Evolutionary conservation across 2,797 vertebrate genomes (phyloP), one percentile per base, ranked within the genome.

Genomic region (Galago senegalensis): DNA sequence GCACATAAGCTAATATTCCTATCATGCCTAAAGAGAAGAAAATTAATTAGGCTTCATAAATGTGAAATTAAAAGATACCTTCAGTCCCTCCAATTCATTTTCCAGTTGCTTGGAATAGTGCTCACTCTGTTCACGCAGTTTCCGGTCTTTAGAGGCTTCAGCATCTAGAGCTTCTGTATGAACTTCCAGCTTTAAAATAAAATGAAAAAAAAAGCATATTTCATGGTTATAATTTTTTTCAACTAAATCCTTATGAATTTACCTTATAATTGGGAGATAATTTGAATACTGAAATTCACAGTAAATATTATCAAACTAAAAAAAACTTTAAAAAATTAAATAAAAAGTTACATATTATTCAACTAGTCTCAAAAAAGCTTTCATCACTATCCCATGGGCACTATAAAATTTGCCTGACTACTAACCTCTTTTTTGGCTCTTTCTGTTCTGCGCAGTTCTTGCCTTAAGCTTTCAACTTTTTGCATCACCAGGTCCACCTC

Each of bases 371-470:
- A 95, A 97, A 97, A 93, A 86, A 98, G 60, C 90, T 82, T 58
- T 56, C 97, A 90, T 97, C 87, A 92, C 81, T 96, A 91, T 65
- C 95, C 86, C 65, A 97, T 12, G 97, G 80, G 95, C 61, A 96
- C 98, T 98, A 75, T 83, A 97, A 81, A 98, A 93, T 98, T 89
- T 96, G 98, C 98, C 98, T 97, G 97, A 98, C 97, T 99, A 99
- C 99, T 98, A 98, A 99, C 99, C 99, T 99, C 99, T 99, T 99
- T 99, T 98, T 99, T 99, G 98, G 99, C 98, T 98, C 99, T 99
- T 98, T 99, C 99, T 60, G 99, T 99, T 98, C 99, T 99, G 98
- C 99, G 99, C 98, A 99, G 99, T 98, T 99, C 99, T 98, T 99
- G 99, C 96, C 99, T 99, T 95, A 99, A 99, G 97, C 98, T 99